Conservation (phyloP, 2,797 vertebrate species). For the Rachycentron canadum region DNA sequence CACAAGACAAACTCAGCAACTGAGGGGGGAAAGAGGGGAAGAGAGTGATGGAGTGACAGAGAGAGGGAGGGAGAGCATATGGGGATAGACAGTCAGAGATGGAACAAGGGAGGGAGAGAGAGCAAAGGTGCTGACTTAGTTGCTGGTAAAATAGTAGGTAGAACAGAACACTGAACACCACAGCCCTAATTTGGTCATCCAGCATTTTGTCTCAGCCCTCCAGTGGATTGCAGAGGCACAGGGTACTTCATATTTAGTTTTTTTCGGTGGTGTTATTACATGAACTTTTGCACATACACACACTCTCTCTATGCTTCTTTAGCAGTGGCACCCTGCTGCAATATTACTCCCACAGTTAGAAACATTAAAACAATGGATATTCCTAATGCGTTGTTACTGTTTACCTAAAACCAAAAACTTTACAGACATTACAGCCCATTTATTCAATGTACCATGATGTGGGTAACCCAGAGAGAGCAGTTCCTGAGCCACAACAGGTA, state of each 20-base stretch:
- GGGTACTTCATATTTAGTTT: constrained; percentile 22
- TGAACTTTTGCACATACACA: constrained; percentile 5
- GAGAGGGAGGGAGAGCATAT: constrained; percentile 6
- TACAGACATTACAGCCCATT: constrained; percentile 23
- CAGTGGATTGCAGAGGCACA: constrained; percentile 45
- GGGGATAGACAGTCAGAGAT: constrained; percentile 34
- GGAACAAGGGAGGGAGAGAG: constrained; percentile 7
- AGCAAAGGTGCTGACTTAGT: constrained; percentile 30
- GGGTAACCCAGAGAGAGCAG: constrained; percentile 45
- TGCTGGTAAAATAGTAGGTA: constrained; percentile 44
- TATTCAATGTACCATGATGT: constrained; percentile 29
- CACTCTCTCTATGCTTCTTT: constrained; percentile 6
- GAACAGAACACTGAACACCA: constrained; percentile 32
- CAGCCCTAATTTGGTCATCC: constrained; percentile 66
- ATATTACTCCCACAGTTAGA: constrained; percentile 40
- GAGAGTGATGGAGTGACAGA: constrained; percentile 45
- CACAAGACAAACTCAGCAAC: constrained; percentile 75
- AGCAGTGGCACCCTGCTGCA: constrained; percentile 44
- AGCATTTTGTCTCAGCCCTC: constrained; percentile 50
- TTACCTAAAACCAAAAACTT: constrained; percentile 19
- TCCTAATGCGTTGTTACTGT: constrained; percentile 34
- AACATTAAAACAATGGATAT: constrained; percentile 54
- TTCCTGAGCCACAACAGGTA: constrained; percentile 24
- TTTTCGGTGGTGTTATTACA: constrained; percentile 26
- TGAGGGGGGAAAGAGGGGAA: constrained; percentile 41